phyloP scores from a whole-genome alignment of 2,888 invertebrate species.

The Strigamia crassipes region DNA sequence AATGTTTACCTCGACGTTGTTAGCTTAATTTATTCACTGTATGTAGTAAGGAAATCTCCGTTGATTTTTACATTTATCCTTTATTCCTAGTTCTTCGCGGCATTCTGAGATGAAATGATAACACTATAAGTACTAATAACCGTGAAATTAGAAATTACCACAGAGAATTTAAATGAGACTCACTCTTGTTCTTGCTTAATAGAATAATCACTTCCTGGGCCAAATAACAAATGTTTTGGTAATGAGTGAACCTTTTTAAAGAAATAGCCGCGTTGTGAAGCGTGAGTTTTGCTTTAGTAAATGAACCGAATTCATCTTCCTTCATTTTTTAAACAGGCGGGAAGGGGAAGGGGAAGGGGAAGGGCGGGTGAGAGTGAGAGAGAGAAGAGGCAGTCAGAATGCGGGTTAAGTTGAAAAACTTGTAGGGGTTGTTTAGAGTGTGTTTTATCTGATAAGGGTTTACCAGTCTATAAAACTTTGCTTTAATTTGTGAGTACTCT shows the following conservation, averaged over 20 bases:
- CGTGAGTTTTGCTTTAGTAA: not conserved
- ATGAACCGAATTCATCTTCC: not conserved
- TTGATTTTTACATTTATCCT: too few species aligned
- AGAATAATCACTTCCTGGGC: conserved; percentile 7
- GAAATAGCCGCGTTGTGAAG: not conserved
- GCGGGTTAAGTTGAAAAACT: conserved; percentile 21
- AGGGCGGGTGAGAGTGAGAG: not conserved
- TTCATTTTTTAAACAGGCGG: not conserved
- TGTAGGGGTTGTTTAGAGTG: conserved; percentile 17
- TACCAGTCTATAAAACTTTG: conserved; percentile 10
- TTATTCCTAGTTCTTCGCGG: too few species aligned
- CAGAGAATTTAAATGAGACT: not conserved
- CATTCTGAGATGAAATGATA: not conserved
- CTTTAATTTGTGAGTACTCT: conserved; percentile 10
- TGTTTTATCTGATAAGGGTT: conserved; percentile 21
- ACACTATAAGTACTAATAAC: not conserved
- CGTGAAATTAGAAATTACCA: conserved; percentile 2
- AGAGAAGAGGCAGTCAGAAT: not conserved
- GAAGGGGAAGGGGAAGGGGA: not conserved
- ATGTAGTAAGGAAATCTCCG: too few species aligned
- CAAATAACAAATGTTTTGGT: not conserved
- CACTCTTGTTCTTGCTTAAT: not conserved
- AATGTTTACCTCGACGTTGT: too few species aligned
- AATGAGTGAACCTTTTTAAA: not conserved
- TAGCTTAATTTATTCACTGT: too few species aligned